Evolutionary conservation across 1,140 invertebrate genomes (phyloP), one percentile per base, ranked within the genome.

Genomic region (Trinorchestia longiramus): DNA sequence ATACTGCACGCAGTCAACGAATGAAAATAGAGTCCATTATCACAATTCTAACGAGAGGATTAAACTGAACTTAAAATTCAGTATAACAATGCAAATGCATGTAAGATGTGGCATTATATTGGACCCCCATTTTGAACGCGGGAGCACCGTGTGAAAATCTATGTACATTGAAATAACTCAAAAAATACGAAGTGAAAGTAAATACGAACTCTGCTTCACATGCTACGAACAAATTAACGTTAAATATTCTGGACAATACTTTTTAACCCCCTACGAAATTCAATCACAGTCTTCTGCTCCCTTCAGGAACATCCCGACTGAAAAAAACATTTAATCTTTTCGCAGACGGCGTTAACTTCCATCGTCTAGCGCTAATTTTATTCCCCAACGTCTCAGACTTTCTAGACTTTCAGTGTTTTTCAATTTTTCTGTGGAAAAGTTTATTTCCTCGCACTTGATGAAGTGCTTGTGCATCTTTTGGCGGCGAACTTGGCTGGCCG

Each of bases 291-390:
- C 62, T 77, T 77, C 62, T 77, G 15, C 62, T 77, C 62, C 1
- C 62, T 77, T 77, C 62, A 77, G 62, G 15, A 11, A 36, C 62
- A 77, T 77, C 62, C 28, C 62, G 62, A 77, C 62, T 36, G 8
- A 90, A 90, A 77, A 90, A 90, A 42, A 15, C 41, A 15, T 0
- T 41, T 15, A 90, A 42, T 42, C 41, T 90, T 90, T 90, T 43
- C 88, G 11, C 41, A 43, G 43, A 15, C 41, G 41, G 88, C 88
- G 88, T 43, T 42, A 90, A 90, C 88, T 90, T 90, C 41, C 88
- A 90, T 90, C 88, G 88, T 90, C 36, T 90, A 90, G 88, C 23
- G 88, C 88, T 90, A 90, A 90, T 90, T 90, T 90, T 90, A 90
- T 90, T 90, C 88, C 88, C 88, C n/a, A 28, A 90, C 88, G 88